A percentile compares a stretch with the other conserved stretches of the same genome.
phyloP scores from a whole-genome alignment of 1,140 invertebrate genomes.

The Nomia melanderi region DNA sequence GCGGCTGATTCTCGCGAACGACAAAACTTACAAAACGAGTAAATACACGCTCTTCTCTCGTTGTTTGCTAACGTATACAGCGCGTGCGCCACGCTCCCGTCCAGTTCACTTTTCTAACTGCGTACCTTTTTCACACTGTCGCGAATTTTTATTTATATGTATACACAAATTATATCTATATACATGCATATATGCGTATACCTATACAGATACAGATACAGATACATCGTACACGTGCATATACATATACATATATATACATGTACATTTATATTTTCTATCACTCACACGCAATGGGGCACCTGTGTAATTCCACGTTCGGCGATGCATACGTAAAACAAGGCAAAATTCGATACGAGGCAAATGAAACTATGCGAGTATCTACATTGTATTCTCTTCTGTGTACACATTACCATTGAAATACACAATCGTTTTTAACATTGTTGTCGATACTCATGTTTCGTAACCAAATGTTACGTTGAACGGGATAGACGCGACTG shows the following conservation, averaged over 20 bases:
- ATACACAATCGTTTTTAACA: conserved; percentile 30
- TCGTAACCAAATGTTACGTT: no score
- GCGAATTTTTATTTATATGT: conserved; percentile 53
- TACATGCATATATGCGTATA: conserved; percentile 24
- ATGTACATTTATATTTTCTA: conserved; percentile 32
- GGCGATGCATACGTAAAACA: conserved; percentile 3
- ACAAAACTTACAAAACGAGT: not conserved
- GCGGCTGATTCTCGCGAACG: not conserved
- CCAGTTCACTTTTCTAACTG: conserved; percentile 42
- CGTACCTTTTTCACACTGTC: conserved; percentile 28
- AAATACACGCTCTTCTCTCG: not conserved
- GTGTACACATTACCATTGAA: conserved; percentile 33
- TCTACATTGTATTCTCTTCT: conserved; percentile 33
- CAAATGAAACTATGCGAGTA: conserved; percentile 1
- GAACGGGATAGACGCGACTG: no score
- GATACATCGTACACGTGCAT: no score
- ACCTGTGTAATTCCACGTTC: conserved; percentile 7
- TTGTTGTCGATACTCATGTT: not conserved
- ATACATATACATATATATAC: conserved; percentile 42
- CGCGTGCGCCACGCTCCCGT: conserved; percentile 22
- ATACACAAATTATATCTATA: conserved; percentile 45
- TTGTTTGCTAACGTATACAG: not conserved
- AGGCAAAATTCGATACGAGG: not conserved
- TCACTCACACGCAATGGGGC: not conserved
- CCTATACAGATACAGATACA: conserved; percentile 31